Evolutionary conservation across 2,888 invertebrate genomes (phyloP).

Genomic region (Dilophus febrilis): DNA sequence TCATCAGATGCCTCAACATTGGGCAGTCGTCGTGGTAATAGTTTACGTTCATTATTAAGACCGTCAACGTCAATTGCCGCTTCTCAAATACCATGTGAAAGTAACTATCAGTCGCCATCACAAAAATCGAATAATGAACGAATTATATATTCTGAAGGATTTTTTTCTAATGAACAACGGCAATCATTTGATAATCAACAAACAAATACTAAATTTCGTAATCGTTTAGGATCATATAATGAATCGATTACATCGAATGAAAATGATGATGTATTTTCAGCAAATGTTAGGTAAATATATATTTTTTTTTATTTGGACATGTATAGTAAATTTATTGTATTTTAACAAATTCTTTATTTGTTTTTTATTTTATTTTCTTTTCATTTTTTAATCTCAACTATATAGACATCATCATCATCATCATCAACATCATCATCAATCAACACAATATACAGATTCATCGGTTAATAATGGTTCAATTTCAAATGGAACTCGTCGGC

Average conservation of each 20-base stretch:
- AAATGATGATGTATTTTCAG: constrained; percentile 26
- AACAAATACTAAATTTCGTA: too few relatives aligned
- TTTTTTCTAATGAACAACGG: not conserved
- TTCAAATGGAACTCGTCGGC: constrained; percentile 22
- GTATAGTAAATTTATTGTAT: too few relatives aligned
- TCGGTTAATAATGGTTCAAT: not conserved
- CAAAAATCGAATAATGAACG: too few relatives aligned
- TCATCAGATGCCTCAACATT: constrained; percentile 25
- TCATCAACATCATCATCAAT: constrained; percentile 6
- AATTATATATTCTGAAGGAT: not conserved
- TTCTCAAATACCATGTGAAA: too few relatives aligned
- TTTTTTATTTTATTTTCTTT: not conserved
- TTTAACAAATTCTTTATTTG: too few relatives aligned
- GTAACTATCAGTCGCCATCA: too few relatives aligned
- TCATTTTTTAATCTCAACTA: not conserved
- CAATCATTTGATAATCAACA: not conserved
- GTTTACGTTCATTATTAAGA: constrained; percentile 20
- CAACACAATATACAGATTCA: constrained; percentile 15
- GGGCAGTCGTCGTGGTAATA: constrained; percentile 25
- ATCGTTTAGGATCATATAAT: constrained; percentile 27
- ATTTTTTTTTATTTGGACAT: not conserved
- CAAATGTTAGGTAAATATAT: constrained; percentile 6
- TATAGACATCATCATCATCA: not conserved
- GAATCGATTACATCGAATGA: constrained; percentile 21
- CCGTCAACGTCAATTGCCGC: not conserved